Evolutionary conservation across 2,888 invertebrate genomes (phyloP).

Genomic region (Ametastegia equiseti): DNA sequence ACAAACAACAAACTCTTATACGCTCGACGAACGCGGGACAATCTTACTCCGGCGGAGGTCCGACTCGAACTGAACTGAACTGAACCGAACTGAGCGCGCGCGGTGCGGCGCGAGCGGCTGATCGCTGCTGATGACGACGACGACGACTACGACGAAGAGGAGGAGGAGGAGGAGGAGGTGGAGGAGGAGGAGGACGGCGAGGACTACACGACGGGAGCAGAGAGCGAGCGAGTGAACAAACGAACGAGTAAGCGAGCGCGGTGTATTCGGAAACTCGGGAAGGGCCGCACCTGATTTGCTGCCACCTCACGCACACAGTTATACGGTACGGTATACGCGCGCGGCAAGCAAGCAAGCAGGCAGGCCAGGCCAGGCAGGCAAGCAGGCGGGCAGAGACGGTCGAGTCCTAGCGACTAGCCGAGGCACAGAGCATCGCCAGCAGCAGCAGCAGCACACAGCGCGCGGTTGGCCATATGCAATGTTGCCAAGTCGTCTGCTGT

Average conservation of each 20-base stretch:
- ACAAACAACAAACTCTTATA: conserved; percentile 46
- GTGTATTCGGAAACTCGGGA: conserved; percentile 52
- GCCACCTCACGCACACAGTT: conserved; percentile 48
- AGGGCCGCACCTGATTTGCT: conserved; percentile 58
- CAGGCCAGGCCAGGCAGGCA: too few relatives aligned
- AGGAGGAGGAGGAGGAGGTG: too few relatives aligned
- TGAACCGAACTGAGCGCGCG: conserved; percentile 42
- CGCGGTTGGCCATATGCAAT: conserved; percentile 52
- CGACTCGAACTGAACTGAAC: conserved; percentile 71
- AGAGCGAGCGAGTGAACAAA: conserved; percentile 39
- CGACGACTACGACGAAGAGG: conserved; percentile 59
- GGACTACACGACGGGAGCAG: too few relatives aligned
- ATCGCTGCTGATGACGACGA: conserved; percentile 65
- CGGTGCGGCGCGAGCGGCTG: conserved; percentile 59
- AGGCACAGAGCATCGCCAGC: too few relatives aligned
- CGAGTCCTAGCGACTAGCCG: too few relatives aligned
- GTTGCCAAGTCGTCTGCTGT: conserved; percentile 62
- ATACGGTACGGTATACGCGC: conserved; percentile 27
- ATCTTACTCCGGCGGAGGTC: conserved; percentile 67
- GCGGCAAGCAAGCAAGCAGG: not conserved
- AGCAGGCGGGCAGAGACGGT: too few relatives aligned
- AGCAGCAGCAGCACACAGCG: not conserved
- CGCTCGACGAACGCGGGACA: conserved; percentile 56
- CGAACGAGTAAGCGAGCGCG: conserved; percentile 54
- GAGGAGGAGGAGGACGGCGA: too few relatives aligned